Evolutionary conservation across 2,797 vertebrate genomes (phyloP).

Genomic region (Mormyrus hasselquistii): DNA sequence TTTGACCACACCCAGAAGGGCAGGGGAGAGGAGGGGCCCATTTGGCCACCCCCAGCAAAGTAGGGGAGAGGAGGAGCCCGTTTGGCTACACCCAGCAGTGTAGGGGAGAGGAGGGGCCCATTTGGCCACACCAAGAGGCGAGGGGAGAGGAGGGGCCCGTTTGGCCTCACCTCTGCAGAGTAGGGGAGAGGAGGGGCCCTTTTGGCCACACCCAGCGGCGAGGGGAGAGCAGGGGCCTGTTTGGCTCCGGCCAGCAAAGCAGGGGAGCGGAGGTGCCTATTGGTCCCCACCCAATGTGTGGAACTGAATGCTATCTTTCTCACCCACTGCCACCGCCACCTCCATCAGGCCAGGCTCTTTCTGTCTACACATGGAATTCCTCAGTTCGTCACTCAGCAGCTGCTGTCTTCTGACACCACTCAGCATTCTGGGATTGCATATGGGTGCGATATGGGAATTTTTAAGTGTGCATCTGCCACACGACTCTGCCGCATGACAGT

Average conservation of each 20-base stretch:
- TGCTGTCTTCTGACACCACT: not conserved
- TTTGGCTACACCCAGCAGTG: no score
- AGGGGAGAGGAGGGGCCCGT: not conserved
- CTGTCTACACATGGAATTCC: not conserved
- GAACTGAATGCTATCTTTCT: not conserved
- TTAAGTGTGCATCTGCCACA: not conserved
- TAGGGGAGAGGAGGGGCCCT: not conserved
- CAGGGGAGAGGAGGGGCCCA: not conserved
- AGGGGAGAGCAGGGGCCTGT: not conserved
- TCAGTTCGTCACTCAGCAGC: not conserved
- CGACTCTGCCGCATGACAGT: not conserved
- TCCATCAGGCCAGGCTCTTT: not conserved
- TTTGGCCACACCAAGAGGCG: no score
- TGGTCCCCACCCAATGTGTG: not conserved
- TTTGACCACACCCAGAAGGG: fast-evolving
- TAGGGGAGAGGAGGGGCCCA: no score
- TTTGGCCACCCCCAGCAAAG: not conserved
- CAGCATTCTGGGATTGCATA: not conserved
- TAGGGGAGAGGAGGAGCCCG: not conserved
- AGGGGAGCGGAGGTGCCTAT: not conserved
- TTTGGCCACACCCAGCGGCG: not conserved
- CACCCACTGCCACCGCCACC: not conserved
- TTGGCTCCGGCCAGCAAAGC: no score
- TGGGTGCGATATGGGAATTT: not conserved
- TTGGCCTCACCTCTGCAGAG: not conserved